These are phyloP conservation scores for Thalassarche chlororhynchos DNA, from an alignment of 2,113 vertebrate genomes.

Conservation along the genomic window DNA sequence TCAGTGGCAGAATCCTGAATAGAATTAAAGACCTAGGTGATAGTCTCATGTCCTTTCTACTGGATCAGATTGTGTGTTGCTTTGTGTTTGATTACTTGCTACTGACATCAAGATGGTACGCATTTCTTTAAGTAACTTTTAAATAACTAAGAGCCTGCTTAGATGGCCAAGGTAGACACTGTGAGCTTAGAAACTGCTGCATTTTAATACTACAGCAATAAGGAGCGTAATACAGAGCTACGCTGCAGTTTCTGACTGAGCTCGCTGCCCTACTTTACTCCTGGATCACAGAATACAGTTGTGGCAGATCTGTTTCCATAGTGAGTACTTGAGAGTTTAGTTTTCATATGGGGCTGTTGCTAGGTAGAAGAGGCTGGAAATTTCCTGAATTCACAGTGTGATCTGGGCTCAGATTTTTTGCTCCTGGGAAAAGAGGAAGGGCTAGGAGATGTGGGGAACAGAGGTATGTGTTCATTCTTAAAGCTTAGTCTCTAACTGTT, in stretches of 20 bases:
- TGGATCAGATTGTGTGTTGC: background rate
- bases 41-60: background rate
- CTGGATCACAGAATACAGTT: background rate
- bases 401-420: background rate
- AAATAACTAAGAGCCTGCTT: background rate
- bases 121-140: background rate
- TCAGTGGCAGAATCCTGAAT: background rate
- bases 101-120: background rate
- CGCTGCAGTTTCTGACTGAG: background rate
- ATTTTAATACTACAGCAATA: background rate
- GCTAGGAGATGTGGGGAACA: background rate
- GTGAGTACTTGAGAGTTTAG: background rate
- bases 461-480: background rate
- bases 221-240: background rate
- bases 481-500: background rate
- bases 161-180: background rate
- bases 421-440: background rate
- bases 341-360: background rate
- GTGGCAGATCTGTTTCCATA: constrained; percentile 18
- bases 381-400: background rate
- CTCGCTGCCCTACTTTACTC: background rate
- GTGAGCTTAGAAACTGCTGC: background rate
- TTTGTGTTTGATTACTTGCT: background rate
- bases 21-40: background rate
- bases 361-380: background rate